Evolutionary conservation across 2,797 vertebrate species (phyloP).

Genomic region (Telmatherina bonti): DNA sequence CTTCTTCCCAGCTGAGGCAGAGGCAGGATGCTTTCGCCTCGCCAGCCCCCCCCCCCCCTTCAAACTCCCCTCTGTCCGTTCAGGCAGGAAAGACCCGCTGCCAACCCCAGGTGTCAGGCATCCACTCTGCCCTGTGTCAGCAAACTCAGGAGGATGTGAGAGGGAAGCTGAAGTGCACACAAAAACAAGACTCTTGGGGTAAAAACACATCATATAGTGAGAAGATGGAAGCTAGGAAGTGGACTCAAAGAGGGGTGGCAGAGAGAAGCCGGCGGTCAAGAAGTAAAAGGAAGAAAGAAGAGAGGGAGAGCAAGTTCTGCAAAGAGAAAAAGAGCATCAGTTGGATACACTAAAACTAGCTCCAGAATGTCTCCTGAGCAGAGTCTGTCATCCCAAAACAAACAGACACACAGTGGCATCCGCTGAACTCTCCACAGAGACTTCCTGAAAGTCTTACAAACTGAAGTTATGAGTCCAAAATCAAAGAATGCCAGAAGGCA

Average conservation of each 20-base stretch:
- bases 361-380: constrained; percentile 11
- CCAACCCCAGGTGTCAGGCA: constrained; percentile 55
- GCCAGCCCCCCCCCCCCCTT: constrained; percentile 18
- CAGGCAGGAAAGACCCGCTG: constrained; percentile 48
- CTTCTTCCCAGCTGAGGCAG: constrained; percentile 39
- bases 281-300: background rate
- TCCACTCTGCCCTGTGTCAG: constrained; percentile 52
- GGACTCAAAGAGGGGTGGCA: background rate
- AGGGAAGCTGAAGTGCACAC: constrained; percentile 35
- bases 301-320: background rate
- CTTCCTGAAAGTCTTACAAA: constrained; percentile 25
- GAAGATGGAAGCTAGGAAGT: background rate
- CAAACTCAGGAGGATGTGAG: constrained; percentile 50
- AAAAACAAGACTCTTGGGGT: constrained; percentile 24
- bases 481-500: constrained; percentile 13
- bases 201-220: constrained; percentile 19
- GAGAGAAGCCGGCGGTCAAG: background rate
- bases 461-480: constrained; percentile 8
- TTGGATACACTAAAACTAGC: constrained; percentile 6
- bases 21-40: constrained; percentile 4
- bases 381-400: constrained; percentile 29
- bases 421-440: constrained; percentile 16
- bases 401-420: constrained; percentile 33
- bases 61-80: constrained; percentile 1
- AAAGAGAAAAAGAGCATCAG: constrained; percentile 6